These are phyloP conservation scores for Pharmacophagus antenor DNA, from an alignment of 2,888 invertebrate species.

Conservation along the genomic window DNA sequence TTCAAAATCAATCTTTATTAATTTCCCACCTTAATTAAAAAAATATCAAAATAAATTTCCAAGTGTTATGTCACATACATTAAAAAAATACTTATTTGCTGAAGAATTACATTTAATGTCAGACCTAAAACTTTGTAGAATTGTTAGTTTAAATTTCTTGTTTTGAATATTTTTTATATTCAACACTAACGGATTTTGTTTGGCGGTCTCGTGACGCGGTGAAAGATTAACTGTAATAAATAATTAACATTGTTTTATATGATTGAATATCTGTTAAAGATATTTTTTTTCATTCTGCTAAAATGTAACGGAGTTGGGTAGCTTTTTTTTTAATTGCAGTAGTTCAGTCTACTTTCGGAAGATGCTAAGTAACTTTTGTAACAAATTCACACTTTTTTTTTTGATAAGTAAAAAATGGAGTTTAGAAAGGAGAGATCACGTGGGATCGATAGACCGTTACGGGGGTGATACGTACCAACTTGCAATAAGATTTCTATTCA, in stretches of 20 bases:
- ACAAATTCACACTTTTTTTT: conserved; percentile 7
- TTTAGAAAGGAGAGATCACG: conserved; percentile 9
- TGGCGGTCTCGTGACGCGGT: background rate
- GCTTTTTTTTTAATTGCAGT: conserved; percentile 13
- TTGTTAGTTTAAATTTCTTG: background rate
- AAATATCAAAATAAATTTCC: too few species aligned
- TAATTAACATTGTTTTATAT: background rate
- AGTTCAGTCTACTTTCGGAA: conserved; percentile 16
- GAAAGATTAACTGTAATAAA: background rate
- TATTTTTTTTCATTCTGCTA: background rate
- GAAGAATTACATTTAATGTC: too few species aligned
- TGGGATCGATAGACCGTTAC: conserved; percentile 9
- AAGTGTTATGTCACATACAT: too few species aligned
- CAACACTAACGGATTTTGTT: background rate
- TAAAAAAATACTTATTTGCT: too few species aligned
- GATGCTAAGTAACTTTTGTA: conserved; percentile 16
- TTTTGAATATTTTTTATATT: background rate
- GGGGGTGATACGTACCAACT: conserved; percentile 22
- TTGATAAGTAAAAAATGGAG: conserved; percentile 8
- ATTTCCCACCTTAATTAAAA: too few species aligned
- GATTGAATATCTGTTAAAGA: background rate
- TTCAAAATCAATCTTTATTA: too few species aligned
- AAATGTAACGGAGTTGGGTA: conserved; percentile 15
- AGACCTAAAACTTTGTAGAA: too few species aligned
- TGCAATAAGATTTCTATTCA: conserved; percentile 16